These are phyloP conservation scores for Mythimna vitellina DNA, from an alignment of 2,888 invertebrate species.

Conservation along the genomic window DNA sequence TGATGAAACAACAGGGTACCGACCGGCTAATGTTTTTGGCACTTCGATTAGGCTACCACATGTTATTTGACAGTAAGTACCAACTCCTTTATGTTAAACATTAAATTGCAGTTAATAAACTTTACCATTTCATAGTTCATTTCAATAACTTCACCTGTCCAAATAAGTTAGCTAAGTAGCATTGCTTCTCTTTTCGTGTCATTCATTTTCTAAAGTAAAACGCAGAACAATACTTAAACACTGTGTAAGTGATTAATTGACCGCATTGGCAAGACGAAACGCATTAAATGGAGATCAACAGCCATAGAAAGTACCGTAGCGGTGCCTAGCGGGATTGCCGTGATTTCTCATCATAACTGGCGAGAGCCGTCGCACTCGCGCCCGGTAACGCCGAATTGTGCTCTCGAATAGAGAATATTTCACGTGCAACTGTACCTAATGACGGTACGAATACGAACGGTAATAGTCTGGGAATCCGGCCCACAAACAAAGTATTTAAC, in stretches of 20 bases:
- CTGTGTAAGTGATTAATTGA: constrained; percentile 84
- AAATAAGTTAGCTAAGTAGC: constrained; percentile 7
- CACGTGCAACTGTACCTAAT: constrained; percentile 87
- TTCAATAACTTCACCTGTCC: constrained; percentile 11
- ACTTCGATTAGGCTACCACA: constrained; percentile 6
- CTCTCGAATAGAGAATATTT: constrained; percentile 85
- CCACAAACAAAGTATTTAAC: constrained; percentile 80
- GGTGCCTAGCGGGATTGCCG: constrained; percentile 85
- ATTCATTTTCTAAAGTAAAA: constrained; percentile 63
- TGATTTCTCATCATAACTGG: constrained; percentile 83
- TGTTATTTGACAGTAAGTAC: constrained; percentile 5
- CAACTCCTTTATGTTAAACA: neutral
- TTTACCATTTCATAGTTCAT: neutral
- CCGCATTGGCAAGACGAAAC: constrained; percentile 84
- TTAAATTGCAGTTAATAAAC: neutral
- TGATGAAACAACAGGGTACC: constrained; percentile 51
- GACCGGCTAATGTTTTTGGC: constrained; percentile 4
- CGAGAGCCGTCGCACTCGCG: constrained; percentile 61
- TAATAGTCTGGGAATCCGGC: constrained; percentile 87
- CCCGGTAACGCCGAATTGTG: constrained; percentile 83
- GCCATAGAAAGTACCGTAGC: constrained; percentile 88
- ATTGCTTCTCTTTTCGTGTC: constrained; percentile 28
- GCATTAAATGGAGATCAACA: constrained; percentile 85
- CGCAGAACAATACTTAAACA: constrained; percentile 67
- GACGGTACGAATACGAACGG: constrained; percentile 77